Base-by-base conservation (phyloP, 2,888 invertebrate genomes). In the Antheraea assamensis region DNA sequence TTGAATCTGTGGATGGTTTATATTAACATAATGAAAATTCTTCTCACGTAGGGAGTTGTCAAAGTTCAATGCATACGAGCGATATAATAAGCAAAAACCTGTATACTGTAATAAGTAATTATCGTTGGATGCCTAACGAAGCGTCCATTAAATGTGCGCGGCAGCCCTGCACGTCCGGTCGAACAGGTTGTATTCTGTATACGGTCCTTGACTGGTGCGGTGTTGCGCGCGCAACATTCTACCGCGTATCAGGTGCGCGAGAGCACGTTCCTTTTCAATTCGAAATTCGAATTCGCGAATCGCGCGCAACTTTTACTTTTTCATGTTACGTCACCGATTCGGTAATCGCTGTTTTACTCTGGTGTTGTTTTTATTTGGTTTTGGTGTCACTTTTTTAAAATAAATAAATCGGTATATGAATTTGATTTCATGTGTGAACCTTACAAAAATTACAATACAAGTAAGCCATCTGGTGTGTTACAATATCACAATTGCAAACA, bases 141-240 rank as follows among this genome's bases (percentile, higher is more conserved):
- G 85, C 86, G 83, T 86, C 81, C 80, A 83, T 86, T 86, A 85
- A 82, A 7, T 83, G 80, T 78, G 75, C 61, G 74, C 85, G 87
- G 85, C 85, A 88, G 88, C 91, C 91, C 92, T 91, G 86, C 82
- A 82, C 80, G 82, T 92, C 93, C 92, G 90, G 91, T 86, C 84
- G 81, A 85, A 87, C 92, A 90, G 90, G 92, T 91, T 90, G 87
- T 79, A 68, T 35, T 15, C 24, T 75, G 66, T 71, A 76, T 70
- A 76, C 83, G 91, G 90, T 90, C 90, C 88, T 88, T 91, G 90
- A 91, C 90, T 90, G 90, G 85, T 80, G 30, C n/a, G n/a, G n/a
- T n/a, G n/a, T n/a, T 1, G 79, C 80, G 58, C 49, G n/a, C n/a
- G n/a, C n/a, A n/a, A n/a, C 49, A 92, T 91, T 92, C 79, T 75